phyloP scores from a whole-genome alignment of 2,113 vertebrate genomes.

The Felis chaus region DNA sequence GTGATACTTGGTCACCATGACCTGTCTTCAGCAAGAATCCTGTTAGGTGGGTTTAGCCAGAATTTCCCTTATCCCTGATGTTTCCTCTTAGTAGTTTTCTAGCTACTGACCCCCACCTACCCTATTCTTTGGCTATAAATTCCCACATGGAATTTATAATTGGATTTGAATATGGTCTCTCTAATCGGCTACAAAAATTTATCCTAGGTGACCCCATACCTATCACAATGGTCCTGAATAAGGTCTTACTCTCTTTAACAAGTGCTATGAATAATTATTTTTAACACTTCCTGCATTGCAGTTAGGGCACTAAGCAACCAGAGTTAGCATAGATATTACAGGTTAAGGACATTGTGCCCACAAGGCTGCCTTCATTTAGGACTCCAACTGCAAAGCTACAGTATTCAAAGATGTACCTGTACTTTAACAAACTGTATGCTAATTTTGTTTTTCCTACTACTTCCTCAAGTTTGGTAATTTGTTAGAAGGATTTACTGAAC shows the following conservation, averaged over 20 bases:
- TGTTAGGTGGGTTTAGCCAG: neutral
- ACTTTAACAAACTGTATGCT: neutral
- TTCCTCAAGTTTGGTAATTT: neutral
- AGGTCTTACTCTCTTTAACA: neutral
- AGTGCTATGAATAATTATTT: neutral
- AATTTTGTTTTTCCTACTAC: neutral
- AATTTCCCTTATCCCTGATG: neutral
- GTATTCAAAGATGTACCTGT: neutral
- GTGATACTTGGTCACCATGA: neutral
- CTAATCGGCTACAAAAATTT: neutral
- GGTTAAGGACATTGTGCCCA: too few relatives aligned
- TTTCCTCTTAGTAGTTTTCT: neutral
- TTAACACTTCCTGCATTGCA: neutral
- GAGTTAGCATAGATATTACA: neutral
- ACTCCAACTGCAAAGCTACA: neutral
- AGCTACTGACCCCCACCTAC: neutral
- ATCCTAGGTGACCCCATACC: neutral
- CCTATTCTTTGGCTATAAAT: neutral
- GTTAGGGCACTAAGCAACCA: neutral
- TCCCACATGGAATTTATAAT: neutral
- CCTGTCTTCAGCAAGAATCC: neutral
- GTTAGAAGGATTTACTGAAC: neutral
- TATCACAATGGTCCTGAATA: neutral
- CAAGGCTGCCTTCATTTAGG: neutral
- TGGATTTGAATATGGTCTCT: neutral